Conservation (phyloP, 1,140 invertebrate species). For the Bombus sibiricus region DNA sequence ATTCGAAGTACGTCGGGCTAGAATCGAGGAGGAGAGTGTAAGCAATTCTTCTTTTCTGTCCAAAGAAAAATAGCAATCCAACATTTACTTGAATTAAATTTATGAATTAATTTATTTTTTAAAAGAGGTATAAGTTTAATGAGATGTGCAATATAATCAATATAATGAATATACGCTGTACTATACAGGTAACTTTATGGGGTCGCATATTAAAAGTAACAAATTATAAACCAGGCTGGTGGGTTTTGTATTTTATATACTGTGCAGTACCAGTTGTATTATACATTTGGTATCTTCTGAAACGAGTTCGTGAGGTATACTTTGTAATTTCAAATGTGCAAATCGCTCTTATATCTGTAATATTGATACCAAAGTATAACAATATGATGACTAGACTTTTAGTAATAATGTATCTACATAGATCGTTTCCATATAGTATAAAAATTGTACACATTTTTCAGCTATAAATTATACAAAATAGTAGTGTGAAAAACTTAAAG, state of each 20-base stretch:
- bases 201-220: constrained; percentile 87
- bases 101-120: not conserved
- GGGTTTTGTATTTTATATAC: constrained; percentile 90
- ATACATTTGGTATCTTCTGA: constrained; percentile 88
- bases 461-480: not conserved
- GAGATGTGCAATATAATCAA: not conserved
- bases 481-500: not conserved
- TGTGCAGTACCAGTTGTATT: constrained; percentile 87
- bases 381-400: not conserved
- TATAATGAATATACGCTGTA: constrained; percentile 34
- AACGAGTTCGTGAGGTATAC: constrained; percentile 87
- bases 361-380: not conserved
- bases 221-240: constrained; percentile 90
- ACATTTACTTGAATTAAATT: not conserved
- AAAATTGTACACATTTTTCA: not conserved
- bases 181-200: constrained; percentile 86
- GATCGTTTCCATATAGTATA: not conserved
- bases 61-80: not conserved
- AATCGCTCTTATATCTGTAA: not conserved
- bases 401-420: not conserved
- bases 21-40: constrained; percentile 91
- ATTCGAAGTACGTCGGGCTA: constrained; percentile 92
- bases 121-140: not conserved
- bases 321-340: not conserved
- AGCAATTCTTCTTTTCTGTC: constrained; percentile 77